Conservation (phyloP, 2,888 invertebrate genomes). For the Mermis nigrescens region DNA sequence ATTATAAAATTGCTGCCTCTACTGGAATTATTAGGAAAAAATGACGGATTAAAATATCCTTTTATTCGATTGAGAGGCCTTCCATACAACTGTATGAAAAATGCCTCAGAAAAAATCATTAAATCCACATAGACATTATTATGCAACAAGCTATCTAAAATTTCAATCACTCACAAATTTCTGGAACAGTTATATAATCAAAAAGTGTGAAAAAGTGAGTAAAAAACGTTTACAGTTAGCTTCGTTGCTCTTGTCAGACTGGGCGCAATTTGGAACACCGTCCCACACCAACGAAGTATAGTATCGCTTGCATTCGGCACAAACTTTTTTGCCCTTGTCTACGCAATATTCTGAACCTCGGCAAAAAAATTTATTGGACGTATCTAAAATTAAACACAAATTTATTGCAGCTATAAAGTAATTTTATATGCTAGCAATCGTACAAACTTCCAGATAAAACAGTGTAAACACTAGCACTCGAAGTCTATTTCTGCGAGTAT, state of each 20-base stretch:
- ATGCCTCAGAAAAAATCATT: too few species aligned
- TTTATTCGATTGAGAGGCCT: too few species aligned
- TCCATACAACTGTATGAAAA: too few species aligned
- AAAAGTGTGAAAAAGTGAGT: too few species aligned
- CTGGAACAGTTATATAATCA: too few species aligned
- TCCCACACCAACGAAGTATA: slow-evolving; percentile 34
- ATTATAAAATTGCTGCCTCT: too few species aligned
- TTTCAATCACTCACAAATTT: too few species aligned
- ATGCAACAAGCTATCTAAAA: too few species aligned
- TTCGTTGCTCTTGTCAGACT: slow-evolving; percentile 34
- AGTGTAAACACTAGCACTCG: neutral
- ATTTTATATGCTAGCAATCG: neutral
- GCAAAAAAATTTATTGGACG: slow-evolving; percentile 30
- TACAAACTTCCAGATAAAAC: neutral
- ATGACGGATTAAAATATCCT: too few species aligned
- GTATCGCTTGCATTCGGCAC: slow-evolving; percentile 27
- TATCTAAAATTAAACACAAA: slow-evolving; percentile 6
- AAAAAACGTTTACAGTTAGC: slow-evolving; percentile 26
- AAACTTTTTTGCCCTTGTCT: slow-evolving; percentile 28
- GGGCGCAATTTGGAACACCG: slow-evolving; percentile 35
- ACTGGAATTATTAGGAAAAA: too few species aligned
- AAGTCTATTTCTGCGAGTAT: too few species aligned
- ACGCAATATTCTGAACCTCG: slow-evolving; percentile 32
- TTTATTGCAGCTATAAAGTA: neutral
- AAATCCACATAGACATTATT: too few species aligned